These are phyloP conservation scores for Actinostola sp. DNA, from an alignment of 92 coral and sea anemone genomes.

Conservation along the genomic window DNA sequence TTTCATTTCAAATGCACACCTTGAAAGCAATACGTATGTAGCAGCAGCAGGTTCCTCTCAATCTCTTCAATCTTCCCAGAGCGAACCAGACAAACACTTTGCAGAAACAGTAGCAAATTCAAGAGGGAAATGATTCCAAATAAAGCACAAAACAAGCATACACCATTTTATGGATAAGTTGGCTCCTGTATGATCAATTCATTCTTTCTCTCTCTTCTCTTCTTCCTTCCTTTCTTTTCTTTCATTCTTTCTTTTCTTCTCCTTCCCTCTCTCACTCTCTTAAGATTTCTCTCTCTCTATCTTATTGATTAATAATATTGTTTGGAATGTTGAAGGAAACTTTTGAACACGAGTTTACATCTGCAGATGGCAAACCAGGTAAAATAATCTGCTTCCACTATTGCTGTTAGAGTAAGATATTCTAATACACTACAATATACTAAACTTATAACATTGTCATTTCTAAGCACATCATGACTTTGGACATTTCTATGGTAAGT, in stretches of 20 bases:
- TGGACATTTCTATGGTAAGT: slow-evolving; percentile 96
- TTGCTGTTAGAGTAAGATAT: neutral
- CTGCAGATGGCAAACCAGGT: slow-evolving; percentile 99
- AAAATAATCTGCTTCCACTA: neutral
- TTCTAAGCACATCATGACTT: slow-evolving; percentile 88
- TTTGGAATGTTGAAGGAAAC: slow-evolving; percentile 71
- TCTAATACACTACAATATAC: neutral
- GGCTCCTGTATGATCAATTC: too few species aligned
- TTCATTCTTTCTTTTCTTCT: neutral
- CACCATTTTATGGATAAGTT: too few species aligned
- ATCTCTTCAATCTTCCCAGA: too few species aligned
- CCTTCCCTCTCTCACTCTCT: neutral
- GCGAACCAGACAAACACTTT: too few species aligned
- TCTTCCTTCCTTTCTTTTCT: too few species aligned
- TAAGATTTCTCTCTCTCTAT: neutral
- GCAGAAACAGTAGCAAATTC: too few species aligned
- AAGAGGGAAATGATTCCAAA: too few species aligned
- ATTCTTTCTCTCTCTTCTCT: too few species aligned
- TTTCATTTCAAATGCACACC: too few species aligned
- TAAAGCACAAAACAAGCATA: too few species aligned
- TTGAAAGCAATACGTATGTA: too few species aligned
- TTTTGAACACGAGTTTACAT: slow-evolving; percentile 94
- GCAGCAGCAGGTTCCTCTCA: too few species aligned
- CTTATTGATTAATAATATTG: neutral
- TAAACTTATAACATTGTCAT: neutral